Conservation (phyloP, 2,888 invertebrate species). For the Steromphala cineraria region DNA sequence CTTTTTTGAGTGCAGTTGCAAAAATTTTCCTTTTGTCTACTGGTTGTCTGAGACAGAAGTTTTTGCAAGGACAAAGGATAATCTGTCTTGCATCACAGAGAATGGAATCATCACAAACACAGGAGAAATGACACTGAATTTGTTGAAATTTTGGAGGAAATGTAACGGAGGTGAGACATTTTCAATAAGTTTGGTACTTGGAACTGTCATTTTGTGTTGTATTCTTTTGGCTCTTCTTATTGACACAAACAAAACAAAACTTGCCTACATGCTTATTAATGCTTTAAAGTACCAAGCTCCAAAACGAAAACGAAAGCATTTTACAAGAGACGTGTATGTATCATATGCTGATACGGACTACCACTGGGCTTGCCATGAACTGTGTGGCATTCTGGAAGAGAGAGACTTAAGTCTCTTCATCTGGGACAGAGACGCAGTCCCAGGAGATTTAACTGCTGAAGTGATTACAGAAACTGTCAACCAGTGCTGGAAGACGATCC, state of each 20-base stretch:
- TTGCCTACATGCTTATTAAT: background rate
- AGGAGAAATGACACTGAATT: background rate
- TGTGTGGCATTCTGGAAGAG: background rate
- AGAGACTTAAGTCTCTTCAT: background rate
- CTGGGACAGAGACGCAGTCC: background rate
- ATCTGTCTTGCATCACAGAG: background rate
- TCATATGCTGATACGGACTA: background rate
- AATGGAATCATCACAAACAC: background rate
- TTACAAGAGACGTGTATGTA: background rate
- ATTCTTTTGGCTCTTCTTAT: background rate
- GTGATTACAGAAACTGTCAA: background rate
- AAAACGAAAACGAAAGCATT: background rate
- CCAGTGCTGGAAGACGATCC: background rate
- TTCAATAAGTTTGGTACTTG: background rate
- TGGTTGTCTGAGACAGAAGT: background rate
- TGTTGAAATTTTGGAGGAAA: background rate
- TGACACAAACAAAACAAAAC: background rate
- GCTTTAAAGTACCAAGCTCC: background rate
- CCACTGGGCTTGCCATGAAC: background rate
- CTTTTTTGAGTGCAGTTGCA: background rate
- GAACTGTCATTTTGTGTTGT: background rate
- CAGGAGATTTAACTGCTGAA: background rate
- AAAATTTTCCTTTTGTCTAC: background rate
- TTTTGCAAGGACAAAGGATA: background rate
- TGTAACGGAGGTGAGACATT: background rate